A percentile compares a stretch with the other conserved stretches of the same genome.
Evolutionary conservation across 2,113 vertebrate species (phyloP).

Genomic region (Callospermophilus lateralis): DNA sequence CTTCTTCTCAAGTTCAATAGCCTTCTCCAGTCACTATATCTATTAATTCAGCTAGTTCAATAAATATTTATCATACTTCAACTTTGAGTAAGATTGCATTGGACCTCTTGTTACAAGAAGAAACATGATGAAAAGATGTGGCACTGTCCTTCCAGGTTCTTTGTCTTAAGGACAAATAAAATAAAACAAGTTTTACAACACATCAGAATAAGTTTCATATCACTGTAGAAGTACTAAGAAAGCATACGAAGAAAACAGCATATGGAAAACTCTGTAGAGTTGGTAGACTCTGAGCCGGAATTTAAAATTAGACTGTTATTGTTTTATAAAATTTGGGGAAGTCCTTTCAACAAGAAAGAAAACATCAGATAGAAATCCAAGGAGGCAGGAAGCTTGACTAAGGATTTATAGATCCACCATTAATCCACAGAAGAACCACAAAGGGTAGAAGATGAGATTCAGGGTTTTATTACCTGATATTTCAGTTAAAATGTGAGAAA

Average conservation of each 20-base stretch:
- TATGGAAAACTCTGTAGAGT: neutral
- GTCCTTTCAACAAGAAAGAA: neutral
- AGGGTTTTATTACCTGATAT: neutral
- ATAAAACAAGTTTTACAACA: neutral
- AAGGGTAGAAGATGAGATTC: neutral
- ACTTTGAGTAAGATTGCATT: slow-evolving; percentile 5
- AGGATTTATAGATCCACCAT: neutral
- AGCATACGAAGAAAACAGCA: neutral
- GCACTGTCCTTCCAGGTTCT: neutral
- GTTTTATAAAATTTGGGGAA: neutral
- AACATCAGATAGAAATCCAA: neutral
- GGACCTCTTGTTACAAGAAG: neutral
- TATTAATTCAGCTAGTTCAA: slow-evolving; percentile 58
- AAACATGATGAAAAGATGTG: neutral
- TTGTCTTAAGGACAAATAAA: neutral
- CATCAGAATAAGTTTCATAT: neutral
- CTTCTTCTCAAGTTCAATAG: slow-evolving; percentile 36
- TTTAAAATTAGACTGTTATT: neutral
- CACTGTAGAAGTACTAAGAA: neutral
- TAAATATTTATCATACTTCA: neutral
- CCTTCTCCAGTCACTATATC: neutral
- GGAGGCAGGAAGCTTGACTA: neutral
- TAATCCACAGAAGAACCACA: neutral
- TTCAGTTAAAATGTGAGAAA: slow-evolving; percentile 49
- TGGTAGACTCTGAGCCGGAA: neutral